Conservation (phyloP, 2,888 invertebrate genomes). For the Megamerina dolium region DNA sequence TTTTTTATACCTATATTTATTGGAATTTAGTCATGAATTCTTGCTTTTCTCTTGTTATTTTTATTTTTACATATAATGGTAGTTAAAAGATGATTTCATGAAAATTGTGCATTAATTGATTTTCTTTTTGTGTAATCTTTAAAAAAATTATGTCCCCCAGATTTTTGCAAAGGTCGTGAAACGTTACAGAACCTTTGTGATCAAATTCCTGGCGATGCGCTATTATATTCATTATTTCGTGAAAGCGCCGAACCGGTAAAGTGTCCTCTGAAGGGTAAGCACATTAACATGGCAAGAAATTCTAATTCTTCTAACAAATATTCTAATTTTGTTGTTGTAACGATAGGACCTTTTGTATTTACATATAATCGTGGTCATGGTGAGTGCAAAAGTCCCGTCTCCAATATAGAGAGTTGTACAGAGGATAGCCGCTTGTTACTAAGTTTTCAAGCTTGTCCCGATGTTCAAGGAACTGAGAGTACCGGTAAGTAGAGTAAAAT, state of each 20-base stretch:
- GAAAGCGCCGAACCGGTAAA: constrained; percentile 81
- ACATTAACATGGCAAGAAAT: not conserved
- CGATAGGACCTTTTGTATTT: constrained; percentile 80
- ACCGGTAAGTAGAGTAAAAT: constrained; percentile 58
- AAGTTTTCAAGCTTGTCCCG: constrained; percentile 90
- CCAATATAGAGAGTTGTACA: constrained; percentile 89
- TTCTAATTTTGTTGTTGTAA: no score
- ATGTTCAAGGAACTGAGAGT: constrained; percentile 84
- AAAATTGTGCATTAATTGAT: not conserved
- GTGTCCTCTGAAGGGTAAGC: constrained; percentile 65
- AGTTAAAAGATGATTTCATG: no score
- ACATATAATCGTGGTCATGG: constrained; percentile 89
- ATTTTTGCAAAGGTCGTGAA: constrained; percentile 54
- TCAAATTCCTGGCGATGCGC: constrained; percentile 81
- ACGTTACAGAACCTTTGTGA: constrained; percentile 76
- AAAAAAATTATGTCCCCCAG: constrained; percentile 50
- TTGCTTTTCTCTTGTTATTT: no score
- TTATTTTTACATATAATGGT: no score
- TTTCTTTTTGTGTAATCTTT: constrained; percentile 34
- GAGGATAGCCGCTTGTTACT: constrained; percentile 84
- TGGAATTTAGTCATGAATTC: no score
- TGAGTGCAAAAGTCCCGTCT: constrained; percentile 81
- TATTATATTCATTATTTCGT: constrained; percentile 83
- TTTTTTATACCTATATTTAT: no score
- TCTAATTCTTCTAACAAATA: no score